Evolutionary conservation across 2,113 vertebrate genomes (phyloP).

Genomic region (Pangasianodon hypophthalmus): DNA sequence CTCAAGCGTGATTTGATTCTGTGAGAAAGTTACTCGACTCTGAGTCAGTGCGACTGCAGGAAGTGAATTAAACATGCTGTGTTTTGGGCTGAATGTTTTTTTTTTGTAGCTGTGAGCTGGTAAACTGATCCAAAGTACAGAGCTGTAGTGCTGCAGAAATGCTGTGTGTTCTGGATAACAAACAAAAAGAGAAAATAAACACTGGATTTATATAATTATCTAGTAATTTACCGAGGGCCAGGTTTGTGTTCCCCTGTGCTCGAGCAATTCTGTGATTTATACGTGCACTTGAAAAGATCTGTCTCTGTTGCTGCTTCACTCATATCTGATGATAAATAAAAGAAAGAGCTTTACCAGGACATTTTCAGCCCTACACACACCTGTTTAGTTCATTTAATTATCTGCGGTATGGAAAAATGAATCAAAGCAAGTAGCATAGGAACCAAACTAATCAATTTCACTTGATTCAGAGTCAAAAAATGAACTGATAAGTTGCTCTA

Average conservation of each 20-base stretch:
- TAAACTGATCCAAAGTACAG: background rate
- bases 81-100: background rate
- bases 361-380: background rate
- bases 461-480: background rate
- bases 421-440: background rate
- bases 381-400: background rate
- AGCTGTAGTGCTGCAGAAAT: background rate
- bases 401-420: background rate
- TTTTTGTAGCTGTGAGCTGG: background rate
- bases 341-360: background rate
- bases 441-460: background rate
- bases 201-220: background rate
- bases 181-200: no score
- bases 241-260: no score
- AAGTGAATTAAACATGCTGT: background rate
- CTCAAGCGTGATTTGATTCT: background rate
- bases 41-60: background rate
- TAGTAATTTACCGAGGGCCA: no score
- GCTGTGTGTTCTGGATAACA: background rate
- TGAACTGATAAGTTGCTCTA: no score
- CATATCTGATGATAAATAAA: background rate
- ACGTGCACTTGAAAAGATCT: background rate
- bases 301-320: background rate
- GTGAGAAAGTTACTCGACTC: background rate
- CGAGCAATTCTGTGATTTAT: background rate